A percentile compares a stretch with the other conserved stretches of the same genome.
Conservation (phyloP, 2,797 vertebrate species). For the Pteronotus mesoamericanus region DNA sequence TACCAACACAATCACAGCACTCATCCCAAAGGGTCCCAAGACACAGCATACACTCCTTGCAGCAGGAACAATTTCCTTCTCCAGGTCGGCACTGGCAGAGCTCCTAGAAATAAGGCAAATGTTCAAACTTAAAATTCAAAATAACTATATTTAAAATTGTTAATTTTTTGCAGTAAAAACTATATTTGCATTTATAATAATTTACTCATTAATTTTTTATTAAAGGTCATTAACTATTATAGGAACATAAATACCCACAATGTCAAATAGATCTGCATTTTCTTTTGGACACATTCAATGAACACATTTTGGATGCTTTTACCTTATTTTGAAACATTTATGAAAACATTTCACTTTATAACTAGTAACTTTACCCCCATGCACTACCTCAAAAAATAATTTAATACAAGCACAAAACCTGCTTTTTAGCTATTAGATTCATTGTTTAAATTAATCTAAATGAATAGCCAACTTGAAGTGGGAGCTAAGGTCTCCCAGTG, state of each 20-base stretch:
- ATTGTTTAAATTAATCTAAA: neutral
- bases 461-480: neutral
- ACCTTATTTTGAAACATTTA: conserved; percentile 3
- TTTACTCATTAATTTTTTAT: neutral
- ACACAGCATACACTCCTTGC: conserved; percentile 98
- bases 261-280: neutral
- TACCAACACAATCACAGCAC: conserved; percentile 98
- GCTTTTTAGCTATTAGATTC: neutral
- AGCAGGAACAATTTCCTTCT: conserved; percentile 97
- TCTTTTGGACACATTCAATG: neutral
- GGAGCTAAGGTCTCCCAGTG: neutral
- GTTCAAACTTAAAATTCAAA: neutral
- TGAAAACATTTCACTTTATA: neutral
- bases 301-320: neutral
- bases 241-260: neutral
- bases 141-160: neutral
- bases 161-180: neutral
- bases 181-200: neutral
- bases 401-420: neutral
- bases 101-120: conserved; percentile 85
- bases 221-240: neutral
- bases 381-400: neutral
- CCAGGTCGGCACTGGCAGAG: conserved; percentile 96
- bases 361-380: neutral
- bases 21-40: conserved; percentile 97